Evolutionary conservation across 1,140 invertebrate genomes (phyloP).

Genomic region (Doryteuthis pealeii): DNA sequence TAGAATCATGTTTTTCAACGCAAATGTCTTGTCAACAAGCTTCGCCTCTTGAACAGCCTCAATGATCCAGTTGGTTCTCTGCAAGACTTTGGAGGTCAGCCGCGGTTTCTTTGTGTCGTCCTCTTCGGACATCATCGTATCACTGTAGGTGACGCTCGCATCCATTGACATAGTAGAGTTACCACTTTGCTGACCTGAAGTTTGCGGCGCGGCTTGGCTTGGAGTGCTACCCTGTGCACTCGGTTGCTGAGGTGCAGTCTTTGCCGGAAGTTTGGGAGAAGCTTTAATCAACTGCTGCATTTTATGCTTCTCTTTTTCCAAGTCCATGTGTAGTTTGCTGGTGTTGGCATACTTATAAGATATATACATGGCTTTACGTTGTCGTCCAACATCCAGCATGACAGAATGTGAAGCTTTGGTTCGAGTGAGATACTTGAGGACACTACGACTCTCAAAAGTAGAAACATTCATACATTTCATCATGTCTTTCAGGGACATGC

Average conservation of each 20-base stretch:
- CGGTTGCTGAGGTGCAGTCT: neutral
- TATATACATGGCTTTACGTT: neutral
- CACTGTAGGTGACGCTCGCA: neutral
- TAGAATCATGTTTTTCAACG: constrained; percentile 62
- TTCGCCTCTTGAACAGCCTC: constrained; percentile 18
- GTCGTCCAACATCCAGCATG: neutral
- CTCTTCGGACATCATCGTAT: neutral
- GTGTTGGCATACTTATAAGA: neutral
- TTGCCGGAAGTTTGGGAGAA: neutral
- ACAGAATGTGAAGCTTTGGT: neutral
- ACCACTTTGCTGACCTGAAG: neutral
- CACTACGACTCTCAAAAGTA: constrained; percentile 1
- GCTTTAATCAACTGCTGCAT: constrained; percentile 6
- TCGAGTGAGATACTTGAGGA: neutral
- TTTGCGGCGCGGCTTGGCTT: neutral
- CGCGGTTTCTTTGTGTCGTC: neutral
- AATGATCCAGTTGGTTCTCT: constrained; percentile 18
- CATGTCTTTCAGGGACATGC: neutral
- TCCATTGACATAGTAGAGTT: neutral
- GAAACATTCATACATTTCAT: constrained; percentile 9
- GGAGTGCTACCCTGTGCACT: neutral
- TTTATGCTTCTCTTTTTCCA: constrained; percentile 6
- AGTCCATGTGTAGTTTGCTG: neutral
- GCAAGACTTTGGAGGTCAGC: constrained; percentile 8
- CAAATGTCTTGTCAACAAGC: constrained; percentile 37